Conservation (phyloP, 1,140 invertebrate species). For the Zaprionus ghesquierei region DNA sequence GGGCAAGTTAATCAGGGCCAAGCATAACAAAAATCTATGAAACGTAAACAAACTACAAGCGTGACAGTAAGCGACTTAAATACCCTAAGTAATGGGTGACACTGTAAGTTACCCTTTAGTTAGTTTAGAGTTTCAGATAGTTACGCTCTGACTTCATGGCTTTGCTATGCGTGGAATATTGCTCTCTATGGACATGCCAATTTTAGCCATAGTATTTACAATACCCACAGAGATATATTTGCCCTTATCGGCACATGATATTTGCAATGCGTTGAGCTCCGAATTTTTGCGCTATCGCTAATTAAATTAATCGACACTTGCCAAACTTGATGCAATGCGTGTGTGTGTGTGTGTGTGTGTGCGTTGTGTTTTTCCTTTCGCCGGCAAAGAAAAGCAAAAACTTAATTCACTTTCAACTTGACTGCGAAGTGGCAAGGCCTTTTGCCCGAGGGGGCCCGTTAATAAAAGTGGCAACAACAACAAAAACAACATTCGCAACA, state of each 20-base stretch:
- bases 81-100: no score
- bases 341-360: neutral
- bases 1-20: slow-evolving; percentile 48
- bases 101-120: no score
- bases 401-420: slow-evolving; percentile 72
- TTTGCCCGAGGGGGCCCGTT: slow-evolving; percentile 14
- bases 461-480: slow-evolving; percentile 24
- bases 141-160: neutral
- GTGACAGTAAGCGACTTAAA: no score
- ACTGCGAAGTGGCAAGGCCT: slow-evolving; percentile 50
- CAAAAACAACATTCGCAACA: slow-evolving; percentile 36
- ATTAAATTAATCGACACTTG: slow-evolving; percentile 46
- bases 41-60: slow-evolving; percentile 33
- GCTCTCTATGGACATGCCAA: neutral
- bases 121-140: no score
- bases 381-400: slow-evolving; percentile 57
- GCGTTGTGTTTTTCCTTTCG: slow-evolving; percentile 42
- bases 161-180: neutral
- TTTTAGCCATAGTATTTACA: neutral
- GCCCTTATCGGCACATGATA: slow-evolving; percentile 46
- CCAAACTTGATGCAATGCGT: slow-evolving; percentile 10
- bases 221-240: neutral
- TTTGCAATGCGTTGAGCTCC: slow-evolving; percentile 8
- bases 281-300: slow-evolving; percentile 54
- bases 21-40: slow-evolving; percentile 8